Evolutionary conservation across 2,888 invertebrate species (phyloP), one percentile per base, ranked within the genome.

Genomic region (Copidosoma aretas): DNA sequence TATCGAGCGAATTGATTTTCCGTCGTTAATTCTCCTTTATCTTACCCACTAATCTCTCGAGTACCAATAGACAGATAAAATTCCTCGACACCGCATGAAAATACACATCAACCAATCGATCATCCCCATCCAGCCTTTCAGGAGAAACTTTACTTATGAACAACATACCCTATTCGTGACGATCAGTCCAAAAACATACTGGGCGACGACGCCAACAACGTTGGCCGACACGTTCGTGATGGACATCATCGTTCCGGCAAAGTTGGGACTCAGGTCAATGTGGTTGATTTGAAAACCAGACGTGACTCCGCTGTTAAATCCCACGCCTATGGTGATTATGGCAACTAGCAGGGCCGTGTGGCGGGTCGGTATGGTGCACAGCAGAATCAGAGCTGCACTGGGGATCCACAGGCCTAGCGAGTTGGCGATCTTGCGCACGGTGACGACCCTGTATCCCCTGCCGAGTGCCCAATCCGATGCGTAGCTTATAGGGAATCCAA

Each of bases 391-490:
- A 12, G 72, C 86, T 0, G 83, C 24, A 1, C 82, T 85, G 19
- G 83, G 83, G 1, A 83, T 82, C 79, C 83, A 82, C 69, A 89
- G 86, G 0, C 91, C 90, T 85, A 85, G 59, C 0, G 85, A 83
- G 61, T 88, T 88, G 53, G 82, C 84, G 0, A 80, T 63, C 73
- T 85, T 85, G 21, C 85, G 75, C 43, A 46, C 15, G 3, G 43
- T 46, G 12, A 17, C 17, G 15, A 46, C 43, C 12, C 78, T 71
- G 0, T 79, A 70, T 4, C 80, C 80, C 41, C 76, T 82, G n/a
- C 76, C 77, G n/a, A 82, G 67, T 1, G 83, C 77, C 56, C 75
- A 81, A 73, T 89, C 89, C 0, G 87, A 85, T 0, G 87, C 73
- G 70, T 85, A 86, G 59, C 87, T 86, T 0, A 85, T 81, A n/a